These are phyloP conservation scores for Philotrypesis tridentata DNA, from an alignment of 1,140 invertebrate genomes.

Conservation along the genomic window DNA sequence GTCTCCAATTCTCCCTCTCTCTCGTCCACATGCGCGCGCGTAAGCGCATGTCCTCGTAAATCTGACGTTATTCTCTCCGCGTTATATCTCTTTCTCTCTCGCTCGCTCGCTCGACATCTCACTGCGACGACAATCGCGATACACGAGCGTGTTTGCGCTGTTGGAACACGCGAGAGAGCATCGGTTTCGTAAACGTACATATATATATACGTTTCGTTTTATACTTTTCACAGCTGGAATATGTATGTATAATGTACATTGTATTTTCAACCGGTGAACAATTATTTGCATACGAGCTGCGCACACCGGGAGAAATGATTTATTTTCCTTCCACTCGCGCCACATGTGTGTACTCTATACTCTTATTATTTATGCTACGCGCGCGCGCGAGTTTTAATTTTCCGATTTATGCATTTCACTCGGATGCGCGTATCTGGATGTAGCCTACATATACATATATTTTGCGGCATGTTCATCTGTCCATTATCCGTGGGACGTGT, in stretches of 20 bases:
- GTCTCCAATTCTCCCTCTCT: neutral
- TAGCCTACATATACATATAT: no score
- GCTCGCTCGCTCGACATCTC: no score
- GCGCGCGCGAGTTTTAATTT: neutral
- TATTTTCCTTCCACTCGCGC: neutral
- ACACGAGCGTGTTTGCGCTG: no score
- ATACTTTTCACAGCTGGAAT: no score
- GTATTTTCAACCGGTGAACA: neutral
- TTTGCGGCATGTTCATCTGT: neutral
- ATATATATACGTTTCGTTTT: neutral
- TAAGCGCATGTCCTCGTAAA: neutral
- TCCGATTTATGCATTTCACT: neutral
- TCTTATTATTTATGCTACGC: neutral
- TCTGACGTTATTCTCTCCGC: neutral
- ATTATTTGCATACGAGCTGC: neutral
- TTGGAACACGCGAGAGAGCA: no score
- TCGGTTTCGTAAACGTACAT: no score
- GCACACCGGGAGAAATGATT: no score
- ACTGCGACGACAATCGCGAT: neutral
- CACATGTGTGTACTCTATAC: neutral
- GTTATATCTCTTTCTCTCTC: neutral
- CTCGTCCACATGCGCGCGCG: neutral
- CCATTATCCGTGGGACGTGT: neutral
- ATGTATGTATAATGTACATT: neutral
- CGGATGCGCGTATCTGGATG: no score